Percentiles rank a stretch among this genome's conserved stretches.
phyloP scores from a whole-genome alignment of 2,113 vertebrate species.

The Murina feae region DNA sequence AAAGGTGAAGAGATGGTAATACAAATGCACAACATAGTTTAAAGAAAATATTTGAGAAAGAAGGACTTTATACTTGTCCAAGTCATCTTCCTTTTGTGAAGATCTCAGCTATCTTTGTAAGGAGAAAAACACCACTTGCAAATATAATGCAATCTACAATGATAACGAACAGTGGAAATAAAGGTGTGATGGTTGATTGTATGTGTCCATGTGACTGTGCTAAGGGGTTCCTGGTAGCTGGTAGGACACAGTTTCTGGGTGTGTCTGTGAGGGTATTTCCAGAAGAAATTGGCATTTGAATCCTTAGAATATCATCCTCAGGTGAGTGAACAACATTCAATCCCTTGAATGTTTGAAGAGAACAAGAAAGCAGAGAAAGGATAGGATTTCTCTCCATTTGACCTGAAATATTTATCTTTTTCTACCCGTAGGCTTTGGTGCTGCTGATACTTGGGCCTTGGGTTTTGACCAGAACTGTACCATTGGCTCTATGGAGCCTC shows the following conservation, averaged over 20 bases:
- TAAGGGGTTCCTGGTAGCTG: neutral
- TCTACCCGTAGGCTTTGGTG: neutral
- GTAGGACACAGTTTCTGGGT: neutral
- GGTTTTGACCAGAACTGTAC: neutral
- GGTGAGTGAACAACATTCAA: neutral
- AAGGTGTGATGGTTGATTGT: neutral
- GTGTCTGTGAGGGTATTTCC: neutral
- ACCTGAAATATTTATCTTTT: neutral
- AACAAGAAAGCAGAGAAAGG: neutral
- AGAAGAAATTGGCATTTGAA: neutral
- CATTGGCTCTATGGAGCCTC: neutral
- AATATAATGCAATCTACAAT: neutral
- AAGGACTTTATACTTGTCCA: neutral
- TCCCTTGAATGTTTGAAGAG: neutral
- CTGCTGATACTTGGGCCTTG: neutral
- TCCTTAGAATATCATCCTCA: neutral
- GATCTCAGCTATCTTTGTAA: neutral
- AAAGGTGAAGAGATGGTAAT: neutral
- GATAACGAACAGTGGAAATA: neutral
- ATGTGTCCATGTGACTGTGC: neutral
- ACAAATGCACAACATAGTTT: neutral
- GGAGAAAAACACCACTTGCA: neutral
- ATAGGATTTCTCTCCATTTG: neutral
- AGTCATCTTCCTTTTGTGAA: neutral
- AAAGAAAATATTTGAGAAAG: neutral